phyloP scores from a whole-genome alignment of 2,797 vertebrate genomes.

The Falco peregrinus region DNA sequence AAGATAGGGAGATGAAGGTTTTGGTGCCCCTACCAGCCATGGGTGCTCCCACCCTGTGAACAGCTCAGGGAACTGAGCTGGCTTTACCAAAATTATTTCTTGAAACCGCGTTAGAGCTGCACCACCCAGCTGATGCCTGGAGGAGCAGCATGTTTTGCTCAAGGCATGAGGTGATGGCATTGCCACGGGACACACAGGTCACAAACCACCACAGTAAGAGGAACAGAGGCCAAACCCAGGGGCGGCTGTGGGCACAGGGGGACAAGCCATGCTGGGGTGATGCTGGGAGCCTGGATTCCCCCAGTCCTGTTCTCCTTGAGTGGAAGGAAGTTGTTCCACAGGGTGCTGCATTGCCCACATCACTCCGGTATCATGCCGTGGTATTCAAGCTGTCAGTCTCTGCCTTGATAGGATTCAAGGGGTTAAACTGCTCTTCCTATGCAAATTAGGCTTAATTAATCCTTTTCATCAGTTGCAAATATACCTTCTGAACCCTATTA shows the following conservation, averaged over 20 bases:
- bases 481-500: conserved; percentile 83
- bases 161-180: neutral
- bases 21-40: neutral
- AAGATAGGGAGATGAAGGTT: neutral
- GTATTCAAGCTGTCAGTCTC: neutral
- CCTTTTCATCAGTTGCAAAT: conserved; percentile 81
- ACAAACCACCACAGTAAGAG: fast-evolving
- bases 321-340: neutral
- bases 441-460: conserved; percentile 82
- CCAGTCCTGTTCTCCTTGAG: neutral
- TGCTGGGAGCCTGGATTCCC: neutral
- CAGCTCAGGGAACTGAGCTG: neutral
- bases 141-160: neutral
- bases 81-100: neutral
- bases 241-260: neutral
- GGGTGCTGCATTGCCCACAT: fast-evolving
- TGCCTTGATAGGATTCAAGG: conserved; percentile 26
- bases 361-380: neutral
- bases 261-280: fast-evolving
- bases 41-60: neutral
- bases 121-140: neutral
- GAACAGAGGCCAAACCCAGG: neutral
- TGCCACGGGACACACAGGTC: neutral
- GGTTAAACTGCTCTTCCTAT: conserved; percentile 76
- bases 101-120: neutral